These are phyloP conservation scores for Xiphias gladius DNA, from an alignment of 2,113 vertebrate genomes.

Conservation along the genomic window DNA sequence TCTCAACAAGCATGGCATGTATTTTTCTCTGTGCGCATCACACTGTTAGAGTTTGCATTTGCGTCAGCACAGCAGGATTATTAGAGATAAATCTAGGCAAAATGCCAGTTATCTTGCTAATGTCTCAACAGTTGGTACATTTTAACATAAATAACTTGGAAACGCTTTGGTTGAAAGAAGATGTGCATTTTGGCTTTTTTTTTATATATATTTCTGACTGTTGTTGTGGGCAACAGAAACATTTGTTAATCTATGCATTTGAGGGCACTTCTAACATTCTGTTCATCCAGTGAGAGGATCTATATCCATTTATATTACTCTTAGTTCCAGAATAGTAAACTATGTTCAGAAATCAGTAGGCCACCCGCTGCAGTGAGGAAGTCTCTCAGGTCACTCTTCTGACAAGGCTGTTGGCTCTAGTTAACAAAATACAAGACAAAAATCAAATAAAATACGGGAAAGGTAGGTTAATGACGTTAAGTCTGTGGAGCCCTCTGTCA, in stretches of 20 bases:
- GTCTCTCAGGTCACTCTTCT: conserved; percentile 71
- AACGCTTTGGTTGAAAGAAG: conserved; percentile 83
- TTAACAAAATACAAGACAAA: conserved; percentile 70
- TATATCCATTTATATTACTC: conserved; percentile 57
- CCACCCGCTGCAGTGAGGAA: conserved; percentile 63
- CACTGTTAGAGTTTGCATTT: conserved; percentile 54
- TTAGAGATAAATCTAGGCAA: conserved; percentile 44
- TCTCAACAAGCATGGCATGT: conserved; percentile 34
- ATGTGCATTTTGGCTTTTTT: conserved; percentile 83
- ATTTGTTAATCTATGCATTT: conserved; percentile 66
- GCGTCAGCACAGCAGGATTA: conserved; percentile 43
- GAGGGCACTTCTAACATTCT: conserved; percentile 79
- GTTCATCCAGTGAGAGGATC: conserved; percentile 75
- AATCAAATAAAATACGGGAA: conserved; percentile 73
- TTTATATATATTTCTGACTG: conserved; percentile 56
- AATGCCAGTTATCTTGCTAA: conserved; percentile 39
- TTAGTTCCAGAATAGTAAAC: conserved; percentile 63
- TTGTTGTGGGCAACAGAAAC: conserved; percentile 68
- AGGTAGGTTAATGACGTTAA: conserved; percentile 62
- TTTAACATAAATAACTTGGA: conserved; percentile 69
- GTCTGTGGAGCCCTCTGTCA: conserved; percentile 73
- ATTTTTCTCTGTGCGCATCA: conserved; percentile 45
- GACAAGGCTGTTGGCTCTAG: conserved; percentile 73
- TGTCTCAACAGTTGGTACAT: conserved; percentile 43
- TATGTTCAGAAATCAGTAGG: conserved; percentile 68